A percentile compares a stretch with the other conserved stretches of the same genome.
These are phyloP conservation scores for Euwallacea similis DNA, from an alignment of 1,140 invertebrate species.

Conservation along the genomic window DNA sequence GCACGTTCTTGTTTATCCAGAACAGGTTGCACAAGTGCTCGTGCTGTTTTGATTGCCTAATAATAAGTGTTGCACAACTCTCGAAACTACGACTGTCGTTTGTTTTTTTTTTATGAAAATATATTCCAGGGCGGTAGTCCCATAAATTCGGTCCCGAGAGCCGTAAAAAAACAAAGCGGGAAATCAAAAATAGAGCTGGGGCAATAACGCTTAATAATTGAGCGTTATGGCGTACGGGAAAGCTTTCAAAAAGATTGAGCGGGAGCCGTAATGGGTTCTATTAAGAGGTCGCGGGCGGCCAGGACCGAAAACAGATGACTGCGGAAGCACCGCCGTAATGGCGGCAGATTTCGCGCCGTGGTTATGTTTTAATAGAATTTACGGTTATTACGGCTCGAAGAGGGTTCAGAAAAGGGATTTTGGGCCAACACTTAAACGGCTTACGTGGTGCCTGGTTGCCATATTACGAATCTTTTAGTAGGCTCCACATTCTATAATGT, in stretches of 20 bases:
- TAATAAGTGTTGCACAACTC: not conserved
- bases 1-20: constrained; percentile 22
- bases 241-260: constrained; percentile 55
- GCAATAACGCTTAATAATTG: constrained; percentile 55
- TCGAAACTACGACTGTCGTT: not conserved
- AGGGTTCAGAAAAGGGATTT: constrained; percentile 41
- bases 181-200: constrained; percentile 54
- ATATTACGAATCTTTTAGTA: constrained; percentile 3
- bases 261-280: constrained; percentile 46
- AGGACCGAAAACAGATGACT: constrained; percentile 53
- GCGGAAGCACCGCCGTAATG: constrained; percentile 54
- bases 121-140: not conserved
- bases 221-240: constrained; percentile 53
- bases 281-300: constrained; percentile 37
- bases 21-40: constrained; percentile 25
- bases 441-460: constrained; percentile 11
- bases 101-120: constrained; percentile 8
- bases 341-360: constrained; percentile 56
- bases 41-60: constrained; percentile 18
- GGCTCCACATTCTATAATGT: not conserved
- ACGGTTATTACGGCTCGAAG: constrained; percentile 52
- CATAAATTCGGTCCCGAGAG: constrained; percentile 17
- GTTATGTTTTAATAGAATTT: constrained; percentile 58
- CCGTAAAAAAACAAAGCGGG: constrained; percentile 44
- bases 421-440: not conserved